These are phyloP conservation scores for Channallabes apus DNA, from an alignment of 2,797 vertebrate genomes.

Conservation along the genomic window DNA sequence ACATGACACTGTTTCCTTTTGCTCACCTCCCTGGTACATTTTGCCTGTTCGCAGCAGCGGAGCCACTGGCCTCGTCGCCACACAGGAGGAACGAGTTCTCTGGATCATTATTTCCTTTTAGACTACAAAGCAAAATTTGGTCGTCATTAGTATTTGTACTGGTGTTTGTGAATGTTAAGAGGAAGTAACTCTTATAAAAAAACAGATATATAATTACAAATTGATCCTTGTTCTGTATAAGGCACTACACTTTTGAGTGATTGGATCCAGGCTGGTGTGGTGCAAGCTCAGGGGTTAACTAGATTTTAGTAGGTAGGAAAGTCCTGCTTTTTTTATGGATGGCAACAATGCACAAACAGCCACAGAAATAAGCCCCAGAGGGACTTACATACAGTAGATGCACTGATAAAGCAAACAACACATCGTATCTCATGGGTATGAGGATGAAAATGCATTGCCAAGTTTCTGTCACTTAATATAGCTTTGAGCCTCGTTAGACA, in stretches of 20 bases:
- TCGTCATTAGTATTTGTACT: background rate
- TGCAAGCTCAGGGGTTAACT: too few species aligned
- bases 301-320: too few species aligned
- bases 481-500: background rate
- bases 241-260: background rate
- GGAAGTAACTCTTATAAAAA: background rate
- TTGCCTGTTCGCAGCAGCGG: background rate
- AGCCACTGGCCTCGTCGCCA: background rate
- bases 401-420: background rate
- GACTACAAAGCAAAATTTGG: slow-evolving; percentile 16
- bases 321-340: background rate
- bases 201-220: background rate
- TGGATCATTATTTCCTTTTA: background rate
- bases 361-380: too few species aligned
- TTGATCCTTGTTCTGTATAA: background rate
- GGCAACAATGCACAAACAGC: background rate
- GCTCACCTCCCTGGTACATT: slow-evolving; percentile 30
- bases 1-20: background rate
- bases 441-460: slow-evolving; percentile 16
- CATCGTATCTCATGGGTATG: background rate
- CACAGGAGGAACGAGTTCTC: background rate
- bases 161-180: background rate
- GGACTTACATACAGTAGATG: too few species aligned
- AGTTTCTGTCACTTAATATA: background rate
- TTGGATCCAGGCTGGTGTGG: background rate